phyloP scores from a whole-genome alignment of 2,888 invertebrate genomes.

The Lasioglossum lativentre region DNA sequence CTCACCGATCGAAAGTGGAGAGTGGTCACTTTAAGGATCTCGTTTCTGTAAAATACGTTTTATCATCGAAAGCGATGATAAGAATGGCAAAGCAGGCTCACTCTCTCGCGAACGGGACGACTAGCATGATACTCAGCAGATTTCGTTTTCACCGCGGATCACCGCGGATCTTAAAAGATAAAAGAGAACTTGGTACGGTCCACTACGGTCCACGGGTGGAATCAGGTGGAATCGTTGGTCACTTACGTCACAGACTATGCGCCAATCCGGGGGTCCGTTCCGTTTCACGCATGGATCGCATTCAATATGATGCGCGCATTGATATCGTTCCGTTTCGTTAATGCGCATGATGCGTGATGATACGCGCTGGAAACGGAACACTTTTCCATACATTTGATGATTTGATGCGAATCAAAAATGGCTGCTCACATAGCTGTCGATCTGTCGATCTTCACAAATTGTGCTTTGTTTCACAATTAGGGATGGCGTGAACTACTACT shows the following conservation, averaged over 20 bases:
- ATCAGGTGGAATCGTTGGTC: slow-evolving; percentile 35
- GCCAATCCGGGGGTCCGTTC: slow-evolving; percentile 54
- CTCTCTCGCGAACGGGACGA: slow-evolving; percentile 20
- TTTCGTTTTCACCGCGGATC: slow-evolving; percentile 46
- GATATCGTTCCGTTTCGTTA: too few species aligned
- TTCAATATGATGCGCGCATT: too few species aligned
- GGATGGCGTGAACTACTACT: too few species aligned
- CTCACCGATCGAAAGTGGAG: slow-evolving; percentile 53
- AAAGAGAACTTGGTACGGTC: slow-evolving; percentile 45
- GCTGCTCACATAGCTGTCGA: too few species aligned
- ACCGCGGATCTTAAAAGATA: slow-evolving; percentile 38
- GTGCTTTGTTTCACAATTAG: too few species aligned
- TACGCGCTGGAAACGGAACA: too few species aligned
- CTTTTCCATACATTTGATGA: too few species aligned
- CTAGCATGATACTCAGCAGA: slow-evolving; percentile 42
- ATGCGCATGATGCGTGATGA: too few species aligned
- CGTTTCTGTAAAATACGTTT: slow-evolving; percentile 25
- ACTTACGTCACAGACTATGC: slow-evolving; percentile 47
- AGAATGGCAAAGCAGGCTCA: neutral
- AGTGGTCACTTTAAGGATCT: slow-evolving; percentile 10
- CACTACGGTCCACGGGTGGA: too few species aligned
- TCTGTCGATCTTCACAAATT: too few species aligned
- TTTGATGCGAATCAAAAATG: too few species aligned
- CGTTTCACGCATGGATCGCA: too few species aligned
- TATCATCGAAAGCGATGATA: slow-evolving; percentile 48